Percentiles rank a stretch among this genome's conserved stretches.
Conservation (phyloP, 2,888 invertebrate species). For the Tryphoninae sp. region DNA sequence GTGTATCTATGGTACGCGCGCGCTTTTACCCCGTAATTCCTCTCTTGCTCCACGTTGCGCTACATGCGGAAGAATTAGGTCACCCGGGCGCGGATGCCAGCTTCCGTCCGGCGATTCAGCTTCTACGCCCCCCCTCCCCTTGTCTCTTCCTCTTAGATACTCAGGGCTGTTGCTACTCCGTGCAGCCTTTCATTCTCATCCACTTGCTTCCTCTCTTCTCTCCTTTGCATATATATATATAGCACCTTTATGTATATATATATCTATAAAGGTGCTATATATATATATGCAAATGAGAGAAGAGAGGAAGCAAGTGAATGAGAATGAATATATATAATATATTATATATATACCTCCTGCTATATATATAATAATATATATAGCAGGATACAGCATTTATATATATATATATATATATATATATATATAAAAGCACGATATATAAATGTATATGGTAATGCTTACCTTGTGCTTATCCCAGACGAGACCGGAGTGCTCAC, state of each 20-base stretch:
- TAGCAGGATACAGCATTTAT: too few species aligned
- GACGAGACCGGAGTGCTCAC: conserved; percentile 6
- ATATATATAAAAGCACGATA: too few species aligned
- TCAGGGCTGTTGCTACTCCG: conserved; percentile 31
- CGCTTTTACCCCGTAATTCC: conserved; percentile 48
- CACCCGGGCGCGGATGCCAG: conserved; percentile 68
- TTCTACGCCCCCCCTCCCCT: not conserved
- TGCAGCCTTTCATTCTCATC: conserved; percentile 36
- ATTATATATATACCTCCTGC: too few species aligned
- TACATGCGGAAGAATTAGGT: conserved; percentile 64
- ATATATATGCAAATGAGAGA: too few species aligned
- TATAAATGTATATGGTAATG: too few species aligned
- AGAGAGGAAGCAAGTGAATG: too few species aligned
- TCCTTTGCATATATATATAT: not conserved
- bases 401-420: too few species aligned
- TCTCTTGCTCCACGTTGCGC: conserved; percentile 17
- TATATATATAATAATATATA: too few species aligned
- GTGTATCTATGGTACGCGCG: not conserved
- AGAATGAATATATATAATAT: too few species aligned
- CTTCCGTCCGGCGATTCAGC: conserved; percentile 56
- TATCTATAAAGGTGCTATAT: too few species aligned
- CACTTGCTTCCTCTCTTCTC: conserved; percentile 7
- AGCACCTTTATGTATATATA: too few species aligned
- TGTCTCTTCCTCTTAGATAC: conserved; percentile 3
- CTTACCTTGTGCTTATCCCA: not conserved